A percentile compares a stretch with the other conserved stretches of the same genome.
Evolutionary conservation across 1,140 invertebrate species (phyloP).

Genomic region (Caerostris extrusa): DNA sequence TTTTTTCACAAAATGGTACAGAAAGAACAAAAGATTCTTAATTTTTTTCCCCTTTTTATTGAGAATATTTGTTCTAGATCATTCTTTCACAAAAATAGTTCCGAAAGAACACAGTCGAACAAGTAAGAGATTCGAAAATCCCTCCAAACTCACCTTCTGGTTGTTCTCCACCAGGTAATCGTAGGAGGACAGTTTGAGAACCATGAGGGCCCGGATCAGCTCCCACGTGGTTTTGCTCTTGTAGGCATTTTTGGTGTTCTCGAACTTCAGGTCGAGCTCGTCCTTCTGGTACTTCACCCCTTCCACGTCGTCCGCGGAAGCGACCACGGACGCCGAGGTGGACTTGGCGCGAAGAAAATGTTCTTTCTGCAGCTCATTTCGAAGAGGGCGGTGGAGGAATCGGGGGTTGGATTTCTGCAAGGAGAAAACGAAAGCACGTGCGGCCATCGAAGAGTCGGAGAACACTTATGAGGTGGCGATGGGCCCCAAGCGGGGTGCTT

Average conservation of each 20-base stretch:
- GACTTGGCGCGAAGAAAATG: conserved; percentile 15
- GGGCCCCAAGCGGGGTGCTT: not conserved
- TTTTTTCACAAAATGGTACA: too few relatives aligned
- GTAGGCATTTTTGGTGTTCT: conserved; percentile 87
- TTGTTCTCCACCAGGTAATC: conserved; percentile 96
- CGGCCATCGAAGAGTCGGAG: not conserved
- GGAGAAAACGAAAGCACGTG: conserved; percentile 23
- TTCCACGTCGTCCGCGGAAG: not conserved
- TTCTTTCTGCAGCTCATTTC: conserved; percentile 40
- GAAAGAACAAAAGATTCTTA: too few relatives aligned
- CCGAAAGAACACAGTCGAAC: too few relatives aligned
- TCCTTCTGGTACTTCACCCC: conserved; percentile 82
- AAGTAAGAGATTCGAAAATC: too few relatives aligned
- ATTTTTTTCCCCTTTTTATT: too few relatives aligned
- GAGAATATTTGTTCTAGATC: too few relatives aligned
- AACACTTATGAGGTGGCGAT: not conserved
- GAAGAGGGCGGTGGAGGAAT: not conserved
- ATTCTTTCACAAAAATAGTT: too few relatives aligned
- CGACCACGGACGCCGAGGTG: conserved; percentile 21
- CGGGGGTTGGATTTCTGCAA: conserved; percentile 29
- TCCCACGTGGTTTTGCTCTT: conserved; percentile 96
- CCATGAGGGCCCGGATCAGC: conserved; percentile 93
- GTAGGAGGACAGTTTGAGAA: conserved; percentile 95
- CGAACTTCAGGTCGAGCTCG: conserved; percentile 92
- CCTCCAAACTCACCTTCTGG: conserved; percentile 88